Evolutionary conservation across 2,113 vertebrate genomes (phyloP), one percentile per base, ranked within the genome.

Genomic region (Alectura lathami): DNA sequence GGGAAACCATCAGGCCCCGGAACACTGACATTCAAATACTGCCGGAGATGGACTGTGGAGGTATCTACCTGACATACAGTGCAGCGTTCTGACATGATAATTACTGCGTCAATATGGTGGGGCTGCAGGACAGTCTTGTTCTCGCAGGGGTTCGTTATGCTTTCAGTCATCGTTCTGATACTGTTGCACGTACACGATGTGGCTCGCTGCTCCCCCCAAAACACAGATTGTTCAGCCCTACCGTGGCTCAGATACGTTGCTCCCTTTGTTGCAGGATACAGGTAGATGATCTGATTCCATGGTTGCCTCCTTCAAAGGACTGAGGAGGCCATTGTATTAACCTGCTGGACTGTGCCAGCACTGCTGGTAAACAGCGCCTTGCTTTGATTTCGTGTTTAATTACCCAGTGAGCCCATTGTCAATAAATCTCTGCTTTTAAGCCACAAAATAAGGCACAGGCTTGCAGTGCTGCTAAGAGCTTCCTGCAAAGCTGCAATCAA

Each of bases 371-470:
- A 54, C 3, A 6, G 72, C 8, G 4, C 11, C 72, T 48, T 34
- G 70, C 85, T 92, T 94, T 91, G 92, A 57, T 79, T 72, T 75
- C n/a, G 27, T 79, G 62, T 89, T 89, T 83, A 85, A 94, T 85
- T 84, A 76, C 81, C 73, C 73, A 27, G 1, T 16, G 59, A 34
- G 4, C 56, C 59, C 59, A 9, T 47, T 63, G 36, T 27, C 82
- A 50, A 88, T 42, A 91, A 83, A 87, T 42, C 82, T 83, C 73
- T 50, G 63, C 54, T 86, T 85, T 94, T 22, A 84, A 85, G 59
- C 30, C 38, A 6, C 2, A 9, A 75, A 87, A 86, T 34, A 75
- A 95, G 40, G 89, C 70, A 93, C 77, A 96, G 73, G 66, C 56
- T 64, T 36, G 53, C 45, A 14, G 51, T 2, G 29, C 59, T 56